Conservation (phyloP, 2,797 vertebrate genomes). For the Alectoris magna region DNA sequence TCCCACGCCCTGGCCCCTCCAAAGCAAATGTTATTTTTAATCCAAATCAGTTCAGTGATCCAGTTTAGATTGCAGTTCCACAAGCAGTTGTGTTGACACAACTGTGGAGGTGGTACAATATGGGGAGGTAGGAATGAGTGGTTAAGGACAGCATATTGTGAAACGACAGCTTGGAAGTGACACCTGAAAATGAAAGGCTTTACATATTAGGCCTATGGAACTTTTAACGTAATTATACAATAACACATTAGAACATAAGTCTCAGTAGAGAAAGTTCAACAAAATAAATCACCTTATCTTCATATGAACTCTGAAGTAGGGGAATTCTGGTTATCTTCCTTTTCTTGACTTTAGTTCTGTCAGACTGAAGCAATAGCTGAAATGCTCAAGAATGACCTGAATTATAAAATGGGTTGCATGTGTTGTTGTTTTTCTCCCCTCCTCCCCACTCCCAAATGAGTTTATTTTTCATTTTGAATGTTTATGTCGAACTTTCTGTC, state of each 20-base stretch:
- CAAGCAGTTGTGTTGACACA: slow-evolving; percentile 65
- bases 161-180: slow-evolving; percentile 32
- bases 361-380: slow-evolving; percentile 26
- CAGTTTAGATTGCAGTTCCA: slow-evolving; percentile 53
- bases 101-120: slow-evolving; percentile 52
- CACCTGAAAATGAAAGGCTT: slow-evolving; percentile 28
- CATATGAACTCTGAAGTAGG: neutral
- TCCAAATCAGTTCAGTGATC: slow-evolving; percentile 59
- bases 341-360: slow-evolving; percentile 18
- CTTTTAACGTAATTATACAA: neutral
- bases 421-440: neutral
- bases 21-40: slow-evolving; percentile 59
- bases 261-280: neutral
- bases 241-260: slow-evolving; percentile 7
- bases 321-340: neutral
- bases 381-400: slow-evolving; percentile 21
- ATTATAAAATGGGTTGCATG: slow-evolving; percentile 42
- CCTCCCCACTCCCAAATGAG: fast-evolving
- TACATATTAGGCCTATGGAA: neutral
- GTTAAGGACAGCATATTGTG: slow-evolving; percentile 10
- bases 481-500: neutral
- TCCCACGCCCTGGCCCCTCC: slow-evolving; percentile 43
- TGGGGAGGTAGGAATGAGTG: neutral
- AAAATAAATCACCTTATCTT: slow-evolving; percentile 30
- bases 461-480: slow-evolving; percentile 29